Percentiles rank a stretch among this genome's conserved stretches.
Evolutionary conservation across 2,888 invertebrate species (phyloP).

Genomic region (Ophioninae sp.): DNA sequence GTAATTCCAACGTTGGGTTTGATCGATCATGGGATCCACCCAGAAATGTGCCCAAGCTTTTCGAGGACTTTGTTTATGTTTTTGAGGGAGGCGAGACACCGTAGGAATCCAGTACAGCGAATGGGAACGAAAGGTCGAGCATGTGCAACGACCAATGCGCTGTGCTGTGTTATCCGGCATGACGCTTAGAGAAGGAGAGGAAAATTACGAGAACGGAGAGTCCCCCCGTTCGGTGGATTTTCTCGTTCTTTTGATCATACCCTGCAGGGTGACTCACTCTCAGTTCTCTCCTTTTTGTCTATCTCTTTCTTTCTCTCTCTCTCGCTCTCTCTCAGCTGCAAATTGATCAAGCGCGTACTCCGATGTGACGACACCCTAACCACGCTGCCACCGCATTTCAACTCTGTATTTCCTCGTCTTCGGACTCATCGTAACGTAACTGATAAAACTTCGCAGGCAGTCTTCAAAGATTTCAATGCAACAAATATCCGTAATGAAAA

Average conservation of each 20-base stretch:
- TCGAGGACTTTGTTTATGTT: background rate
- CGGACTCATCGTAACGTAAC: background rate
- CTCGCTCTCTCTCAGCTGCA: slow-evolving; percentile 39
- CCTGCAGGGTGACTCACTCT: slow-evolving; percentile 51
- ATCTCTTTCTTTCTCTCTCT: slow-evolving; percentile 3
- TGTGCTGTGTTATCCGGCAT: slow-evolving; percentile 28
- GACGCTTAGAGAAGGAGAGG: slow-evolving; percentile 47
- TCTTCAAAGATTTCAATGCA: background rate
- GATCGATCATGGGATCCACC: background rate
- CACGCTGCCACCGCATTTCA: slow-evolving; percentile 34
- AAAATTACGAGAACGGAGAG: slow-evolving; percentile 43
- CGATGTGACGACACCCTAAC: slow-evolving; percentile 30
- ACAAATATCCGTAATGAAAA: background rate
- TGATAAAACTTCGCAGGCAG: background rate
- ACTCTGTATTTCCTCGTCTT: slow-evolving; percentile 1
- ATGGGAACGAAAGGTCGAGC: slow-evolving; percentile 60
- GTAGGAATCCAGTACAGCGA: slow-evolving; percentile 23
- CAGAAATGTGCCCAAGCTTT: background rate
- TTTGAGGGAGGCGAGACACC: slow-evolving; percentile 7
- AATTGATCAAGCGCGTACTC: slow-evolving; percentile 50
- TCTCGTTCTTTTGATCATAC: slow-evolving; percentile 16
- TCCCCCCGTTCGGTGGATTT: slow-evolving; percentile 48
- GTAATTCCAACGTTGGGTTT: background rate
- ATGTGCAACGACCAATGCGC: slow-evolving; percentile 44
- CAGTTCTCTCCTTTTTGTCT: slow-evolving; percentile 9